Base-by-base conservation (phyloP, 1,140 invertebrate species). In the Conus ventricosus region DNA sequence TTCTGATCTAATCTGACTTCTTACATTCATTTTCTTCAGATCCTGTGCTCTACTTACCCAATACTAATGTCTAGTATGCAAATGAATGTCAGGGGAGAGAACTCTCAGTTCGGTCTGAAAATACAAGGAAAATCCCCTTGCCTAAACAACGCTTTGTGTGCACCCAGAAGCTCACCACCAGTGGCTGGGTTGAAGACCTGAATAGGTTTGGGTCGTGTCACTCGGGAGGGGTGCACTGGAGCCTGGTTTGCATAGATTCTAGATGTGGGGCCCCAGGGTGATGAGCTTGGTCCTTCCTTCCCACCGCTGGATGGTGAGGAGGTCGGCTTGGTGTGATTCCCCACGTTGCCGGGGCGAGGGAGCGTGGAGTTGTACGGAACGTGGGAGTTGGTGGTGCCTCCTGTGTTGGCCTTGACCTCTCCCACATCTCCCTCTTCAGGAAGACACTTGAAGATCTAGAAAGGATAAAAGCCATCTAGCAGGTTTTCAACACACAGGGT, bases 371-470 rank as follows among this genome's bases (percentile, higher is more conserved):
- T 75, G 55, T 57, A 39, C n/a, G 57, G 27, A 84, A 55, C 27
- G 6, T 85, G 63, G 8, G 75, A 76, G 75, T 87, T 87, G 13
- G 54, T 51, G 20, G 7, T 87, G 82, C 78, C 89, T 84, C 63
- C 83, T 90, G 87, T 76, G 90, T 90, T 83, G 88, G 67, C 88
- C 89, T 80, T 91, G 51, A 17, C 90, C 84, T 76, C 91, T 88
- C 71, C 85, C 84, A 76, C 89, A 90, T 94, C 90, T 82, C 90
- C 89, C 91, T 91, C 93, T 85, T 95, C 94, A 15, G 95, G 95
- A 57, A 94, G 90, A 11, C 91, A 93, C 88, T 95, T 95, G 90
- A 96, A 96, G 84, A 96, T 96, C 96, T 96, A 15, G 15, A 15
- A 60, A 60, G 57, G 15, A 60, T 11, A 39, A 39, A 39, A 39